Percentiles rank a stretch among this genome's conserved stretches.
phyloP scores from a whole-genome alignment of 2,888 invertebrate species.

The Melanostoma mellinum region DNA sequence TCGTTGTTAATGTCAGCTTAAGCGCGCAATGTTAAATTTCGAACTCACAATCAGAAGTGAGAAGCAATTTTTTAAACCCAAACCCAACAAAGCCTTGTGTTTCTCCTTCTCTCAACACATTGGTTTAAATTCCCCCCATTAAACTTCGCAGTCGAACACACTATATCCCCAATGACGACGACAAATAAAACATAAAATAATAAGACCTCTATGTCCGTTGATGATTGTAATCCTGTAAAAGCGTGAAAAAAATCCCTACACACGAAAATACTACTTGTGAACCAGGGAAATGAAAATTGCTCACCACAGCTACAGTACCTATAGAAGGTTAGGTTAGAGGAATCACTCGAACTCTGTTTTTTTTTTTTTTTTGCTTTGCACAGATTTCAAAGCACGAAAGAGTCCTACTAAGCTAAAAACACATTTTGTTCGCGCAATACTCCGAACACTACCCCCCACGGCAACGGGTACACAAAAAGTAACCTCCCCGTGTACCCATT shows the following conservation, averaged over 20 bases:
- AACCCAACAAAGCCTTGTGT: no score
- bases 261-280: constrained; percentile 33
- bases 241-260: constrained; percentile 28
- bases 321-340: constrained; percentile 6
- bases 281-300: constrained; percentile 28
- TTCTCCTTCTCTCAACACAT: background rate
- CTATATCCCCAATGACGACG: constrained; percentile 22
- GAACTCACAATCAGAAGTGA: no score
- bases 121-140: constrained; percentile 5
- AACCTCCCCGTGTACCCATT: constrained; percentile 34
- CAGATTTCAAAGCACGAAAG: constrained; percentile 57
- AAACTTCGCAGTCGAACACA: constrained; percentile 12
- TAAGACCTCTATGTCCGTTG: constrained; percentile 32
- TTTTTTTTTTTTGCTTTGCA: constrained; percentile 11
- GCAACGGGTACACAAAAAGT: constrained; percentile 37
- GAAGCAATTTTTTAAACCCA: no score
- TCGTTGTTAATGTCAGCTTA: no score
- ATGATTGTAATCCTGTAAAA: constrained; percentile 32
- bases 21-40: no score
- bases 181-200: constrained; percentile 35
- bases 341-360: background rate
- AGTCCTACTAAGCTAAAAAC: constrained; percentile 58
- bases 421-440: constrained; percentile 32
- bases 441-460: constrained; percentile 41
- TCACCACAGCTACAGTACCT: constrained; percentile 1